Base-by-base conservation (phyloP, 2,113 vertebrate genomes). In the Alligator mississippiensis region DNA sequence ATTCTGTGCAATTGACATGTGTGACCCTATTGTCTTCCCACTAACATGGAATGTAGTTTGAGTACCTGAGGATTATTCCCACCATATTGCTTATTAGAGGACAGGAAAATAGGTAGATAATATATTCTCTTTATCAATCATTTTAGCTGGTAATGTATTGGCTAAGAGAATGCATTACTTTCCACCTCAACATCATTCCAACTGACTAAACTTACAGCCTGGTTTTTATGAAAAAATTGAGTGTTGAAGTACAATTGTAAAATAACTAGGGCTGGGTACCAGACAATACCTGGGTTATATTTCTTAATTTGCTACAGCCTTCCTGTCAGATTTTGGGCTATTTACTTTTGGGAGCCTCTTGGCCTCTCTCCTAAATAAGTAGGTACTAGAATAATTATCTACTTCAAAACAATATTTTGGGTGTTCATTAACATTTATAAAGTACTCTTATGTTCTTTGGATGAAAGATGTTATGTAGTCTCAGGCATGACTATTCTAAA, bases 11-110 rank as follows among this genome's bases (percentile, higher is more conserved):
- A 96, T 92, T 92, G 94, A 96, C 96, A 93, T 95, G 93, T 93
- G 92, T 93, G 94, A 97, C 96, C 88, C 96, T 47, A 97, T 96
- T 95, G 96, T 87, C 93, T 98, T 96, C 90, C 96, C 62, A 84
- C 92, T 95, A 96, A 94, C 92, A 81, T 76, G 34, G 62, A 95
- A 96, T 95, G 91, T 92, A 98, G 97, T 93, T 95, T 5, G 27
- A 97, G 80, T 96, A 80, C 82, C 80, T 57, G 95, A 93, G 93
- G 95, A 97, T 97, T 96, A 95, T 95, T 97, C 87, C 94, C 90
- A 90, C 94, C 80, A 93, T 94, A 92, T 82, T 97, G 94, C 92
- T 96, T 93, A 96, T 91, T 90, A 89, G 82, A 97, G 90, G 95
- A 91, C 74, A 84, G 83, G 91, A 94, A 96, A 96, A 95, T 95